A percentile compares a stretch with the other conserved stretches of the same genome.
These are phyloP conservation scores for Drosophila prolongata DNA, from an alignment of 2,888 invertebrate species.

Conservation along the genomic window DNA sequence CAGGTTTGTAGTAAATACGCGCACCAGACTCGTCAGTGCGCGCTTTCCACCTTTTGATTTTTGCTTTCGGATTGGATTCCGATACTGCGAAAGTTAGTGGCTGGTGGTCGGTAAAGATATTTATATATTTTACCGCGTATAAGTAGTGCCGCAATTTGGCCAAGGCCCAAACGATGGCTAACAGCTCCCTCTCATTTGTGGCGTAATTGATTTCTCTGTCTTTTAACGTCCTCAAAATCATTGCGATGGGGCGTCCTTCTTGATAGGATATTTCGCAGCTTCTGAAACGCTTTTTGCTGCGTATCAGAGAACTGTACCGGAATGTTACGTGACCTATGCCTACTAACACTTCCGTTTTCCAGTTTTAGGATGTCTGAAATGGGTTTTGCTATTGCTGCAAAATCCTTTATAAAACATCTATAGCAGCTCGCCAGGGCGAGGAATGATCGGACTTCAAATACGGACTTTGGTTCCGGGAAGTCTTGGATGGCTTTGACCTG, in stretches of 20 bases:
- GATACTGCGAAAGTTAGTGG: conserved; percentile 4
- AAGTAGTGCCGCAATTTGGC: conserved; percentile 1
- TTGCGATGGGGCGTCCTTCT: background rate
- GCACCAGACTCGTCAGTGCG: no score
- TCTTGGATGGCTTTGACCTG: conserved; percentile 2
- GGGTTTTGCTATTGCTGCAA: background rate
- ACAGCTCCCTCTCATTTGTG: conserved; percentile 7
- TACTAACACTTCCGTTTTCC: background rate
- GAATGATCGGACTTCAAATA: conserved; percentile 1
- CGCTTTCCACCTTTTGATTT: no score
- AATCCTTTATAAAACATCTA: background rate
- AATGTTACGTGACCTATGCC: background rate
- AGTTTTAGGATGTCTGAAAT: background rate
- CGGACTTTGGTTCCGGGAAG: background rate
- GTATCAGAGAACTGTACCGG: background rate
- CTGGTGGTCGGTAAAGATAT: conserved; percentile 2
- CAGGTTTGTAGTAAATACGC: no score
- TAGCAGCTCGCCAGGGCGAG: background rate
- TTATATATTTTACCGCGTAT: background rate
- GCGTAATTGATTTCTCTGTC: conserved; percentile 1
- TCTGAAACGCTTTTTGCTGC: background rate
- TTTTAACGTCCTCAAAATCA: conserved; percentile 4
- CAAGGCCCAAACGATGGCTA: no score
- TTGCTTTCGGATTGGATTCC: background rate
- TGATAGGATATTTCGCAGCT: background rate